phyloP scores from a whole-genome alignment of 2,113 vertebrate genomes.

The Beaufortia kweichowensis region DNA sequence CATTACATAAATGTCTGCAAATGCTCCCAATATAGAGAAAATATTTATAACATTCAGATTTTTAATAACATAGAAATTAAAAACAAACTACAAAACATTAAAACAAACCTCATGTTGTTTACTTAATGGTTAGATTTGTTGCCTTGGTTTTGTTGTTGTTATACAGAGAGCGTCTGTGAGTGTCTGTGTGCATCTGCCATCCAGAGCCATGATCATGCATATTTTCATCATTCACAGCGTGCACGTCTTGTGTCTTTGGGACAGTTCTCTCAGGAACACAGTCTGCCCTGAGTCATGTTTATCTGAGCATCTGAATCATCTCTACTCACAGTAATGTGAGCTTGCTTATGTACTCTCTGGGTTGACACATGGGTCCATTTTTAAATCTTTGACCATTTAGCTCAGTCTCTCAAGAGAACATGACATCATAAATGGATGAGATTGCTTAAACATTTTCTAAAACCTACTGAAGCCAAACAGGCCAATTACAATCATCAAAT shows the following conservation, averaged over 20 bases:
- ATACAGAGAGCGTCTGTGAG: neutral
- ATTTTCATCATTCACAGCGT: constrained; percentile 7
- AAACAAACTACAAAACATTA: neutral
- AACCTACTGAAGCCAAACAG: neutral
- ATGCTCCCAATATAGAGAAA: constrained; percentile 20
- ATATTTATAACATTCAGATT: neutral
- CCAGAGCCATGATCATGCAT: constrained; percentile 9
- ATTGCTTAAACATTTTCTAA: neutral
- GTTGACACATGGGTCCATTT: neutral
- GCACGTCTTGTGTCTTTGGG: constrained; percentile 22
- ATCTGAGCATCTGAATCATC: constrained; percentile 25
- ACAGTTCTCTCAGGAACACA: constrained; percentile 20
- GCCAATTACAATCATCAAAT: neutral
- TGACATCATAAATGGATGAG: neutral
- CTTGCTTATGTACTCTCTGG: constrained; percentile 13
- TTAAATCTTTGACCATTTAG: constrained; percentile 2
- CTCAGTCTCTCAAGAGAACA: neutral
- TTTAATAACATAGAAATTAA: neutral
- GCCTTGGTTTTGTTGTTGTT: neutral
- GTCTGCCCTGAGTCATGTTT: constrained; percentile 24
- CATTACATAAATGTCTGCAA: constrained; percentile 45
- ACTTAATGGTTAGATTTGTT: constrained; percentile 7
- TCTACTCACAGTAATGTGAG: constrained; percentile 22
- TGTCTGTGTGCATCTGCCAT: neutral
- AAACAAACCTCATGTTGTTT: neutral